Percentiles rank a stretch among this genome's conserved stretches.
These are phyloP conservation scores for Rana temporaria DNA, from an alignment of 2,113 vertebrate species.

Conservation along the genomic window DNA sequence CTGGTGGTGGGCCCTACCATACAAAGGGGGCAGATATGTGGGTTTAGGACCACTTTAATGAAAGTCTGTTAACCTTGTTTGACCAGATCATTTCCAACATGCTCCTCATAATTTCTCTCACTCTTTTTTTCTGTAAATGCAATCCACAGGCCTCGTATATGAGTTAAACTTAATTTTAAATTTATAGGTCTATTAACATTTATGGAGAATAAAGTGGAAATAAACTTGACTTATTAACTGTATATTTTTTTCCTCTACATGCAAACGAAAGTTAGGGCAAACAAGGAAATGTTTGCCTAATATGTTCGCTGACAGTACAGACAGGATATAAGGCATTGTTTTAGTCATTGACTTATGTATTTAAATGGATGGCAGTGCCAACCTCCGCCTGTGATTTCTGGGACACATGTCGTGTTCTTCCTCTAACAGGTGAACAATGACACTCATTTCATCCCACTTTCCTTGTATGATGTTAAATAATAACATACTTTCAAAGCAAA, in stretches of 20 bases:
- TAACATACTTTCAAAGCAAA: no score
- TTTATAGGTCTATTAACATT: background rate
- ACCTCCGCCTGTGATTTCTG: background rate
- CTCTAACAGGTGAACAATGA: background rate
- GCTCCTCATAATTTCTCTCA: no score
- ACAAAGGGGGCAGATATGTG: no score
- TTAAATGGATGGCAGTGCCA: background rate
- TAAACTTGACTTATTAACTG: slow-evolving; percentile 23
- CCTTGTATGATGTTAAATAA: no score
- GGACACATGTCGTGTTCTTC: slow-evolving; percentile 30
- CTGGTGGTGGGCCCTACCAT: no score
- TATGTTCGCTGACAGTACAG: slow-evolving; percentile 9
- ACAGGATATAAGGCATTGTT: slow-evolving; percentile 25
- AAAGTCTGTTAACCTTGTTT: no score
- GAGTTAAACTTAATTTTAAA: no score
- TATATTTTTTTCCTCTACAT: background rate
- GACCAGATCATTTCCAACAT: no score
- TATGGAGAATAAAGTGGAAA: background rate
- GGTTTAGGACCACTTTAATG: no score
- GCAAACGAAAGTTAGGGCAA: slow-evolving; percentile 1
- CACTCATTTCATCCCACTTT: no score
- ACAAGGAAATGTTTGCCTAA: slow-evolving; percentile 34
- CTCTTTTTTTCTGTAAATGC: no score
- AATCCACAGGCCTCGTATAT: no score
- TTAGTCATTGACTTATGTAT: slow-evolving; percentile 15